Evolutionary conservation across 2,797 vertebrate species (phyloP), one percentile per base, ranked within the genome.

Genomic region (Eulemur albifrons): DNA sequence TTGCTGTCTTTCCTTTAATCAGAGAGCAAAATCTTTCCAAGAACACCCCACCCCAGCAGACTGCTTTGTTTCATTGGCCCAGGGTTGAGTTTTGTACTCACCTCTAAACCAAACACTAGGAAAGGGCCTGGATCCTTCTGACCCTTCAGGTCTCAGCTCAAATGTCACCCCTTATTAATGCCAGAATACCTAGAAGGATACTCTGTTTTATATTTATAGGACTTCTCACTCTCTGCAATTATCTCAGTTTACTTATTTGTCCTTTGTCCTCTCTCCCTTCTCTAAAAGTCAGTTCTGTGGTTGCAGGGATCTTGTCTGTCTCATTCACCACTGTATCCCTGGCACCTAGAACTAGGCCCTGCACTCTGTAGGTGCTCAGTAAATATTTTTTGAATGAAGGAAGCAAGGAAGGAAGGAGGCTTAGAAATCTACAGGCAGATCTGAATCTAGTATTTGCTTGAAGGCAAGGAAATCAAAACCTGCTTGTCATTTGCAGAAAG

Each of bases 1-100:
- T 30, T 30, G 1, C 48, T 85, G 11, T 77, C 72, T 59, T 80
- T 52, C 76, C 93, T 84, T 87, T 50, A 80, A 61, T 67, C 35
- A 92, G 72, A 92, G 48, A 88, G 65, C 70, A 95, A 50, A 69
- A 69, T 79, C 76, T 52, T 95, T 96, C 82, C 8, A 40, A 59
- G 63, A 75, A 67, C 15, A 35, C 27, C 65, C 23, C 30, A 59
- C 14, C 32, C 12, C 50, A n/a, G 50, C 86, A 67, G 52, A 70
- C 50, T 38, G 40, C 65, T 45, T 63, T 54, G 20, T 75, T 57
- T 93, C 57, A 14, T n/a, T 21, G 10, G 32, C 27, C 9, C 7
- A 0, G 63, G 40, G 1, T 35, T 38, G 38, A 73, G 23, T 69
- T 91, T 80, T 83, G 5, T 79, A 14, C 69, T 92, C 14, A n/a